Evolutionary conservation across 2,113 vertebrate genomes (phyloP).

Genomic region (Vulpes lagopus): DNA sequence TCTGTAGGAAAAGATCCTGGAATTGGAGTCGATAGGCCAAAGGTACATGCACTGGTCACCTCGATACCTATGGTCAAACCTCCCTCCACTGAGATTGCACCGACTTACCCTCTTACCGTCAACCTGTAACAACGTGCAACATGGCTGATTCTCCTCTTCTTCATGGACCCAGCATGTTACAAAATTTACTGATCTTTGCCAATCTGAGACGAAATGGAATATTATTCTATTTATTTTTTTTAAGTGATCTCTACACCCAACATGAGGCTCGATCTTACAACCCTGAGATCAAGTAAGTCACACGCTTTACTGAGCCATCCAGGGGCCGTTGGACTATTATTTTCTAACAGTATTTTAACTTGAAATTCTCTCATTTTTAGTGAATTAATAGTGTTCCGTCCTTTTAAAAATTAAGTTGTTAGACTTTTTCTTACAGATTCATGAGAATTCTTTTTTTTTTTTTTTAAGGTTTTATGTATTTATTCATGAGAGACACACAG

Average conservation of each 20-base stretch:
- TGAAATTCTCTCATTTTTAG: slow-evolving; percentile 33
- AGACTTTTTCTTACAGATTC: not conserved
- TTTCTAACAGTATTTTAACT: not conserved
- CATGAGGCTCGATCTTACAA: not conserved
- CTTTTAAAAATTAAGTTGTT: not conserved
- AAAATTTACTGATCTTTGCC: not conserved
- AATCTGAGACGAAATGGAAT: not conserved
- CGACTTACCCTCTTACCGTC: not conserved
- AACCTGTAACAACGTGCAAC: not conserved
- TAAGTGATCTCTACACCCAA: not conserved
- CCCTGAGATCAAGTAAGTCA: not conserved
- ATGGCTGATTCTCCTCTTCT: not conserved
- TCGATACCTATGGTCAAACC: not conserved
- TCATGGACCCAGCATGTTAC: not conserved
- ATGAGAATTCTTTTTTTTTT: not conserved
- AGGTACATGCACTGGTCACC: not conserved
- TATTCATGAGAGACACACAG: too few relatives aligned
- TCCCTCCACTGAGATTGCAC: not conserved
- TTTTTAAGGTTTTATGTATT: too few relatives aligned
- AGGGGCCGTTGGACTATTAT: not conserved
- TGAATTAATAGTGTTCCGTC: not conserved
- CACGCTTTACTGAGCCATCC: not conserved
- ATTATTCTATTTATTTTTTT: not conserved
- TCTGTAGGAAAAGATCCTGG: not conserved
- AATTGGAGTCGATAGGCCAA: not conserved